phyloP scores from a whole-genome alignment of 2,888 invertebrate genomes.

The Taenaris catops region DNA sequence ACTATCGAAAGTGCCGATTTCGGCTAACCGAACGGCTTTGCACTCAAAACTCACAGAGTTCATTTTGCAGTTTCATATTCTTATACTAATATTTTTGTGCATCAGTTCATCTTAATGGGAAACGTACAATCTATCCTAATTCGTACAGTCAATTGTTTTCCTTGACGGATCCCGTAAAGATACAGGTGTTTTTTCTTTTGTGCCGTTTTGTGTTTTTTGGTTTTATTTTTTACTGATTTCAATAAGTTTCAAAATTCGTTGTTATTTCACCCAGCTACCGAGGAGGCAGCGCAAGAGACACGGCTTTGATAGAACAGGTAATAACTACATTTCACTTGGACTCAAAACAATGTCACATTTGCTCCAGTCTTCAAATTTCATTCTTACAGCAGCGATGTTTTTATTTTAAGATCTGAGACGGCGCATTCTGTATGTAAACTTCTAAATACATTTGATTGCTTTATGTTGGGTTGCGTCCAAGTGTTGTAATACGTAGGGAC shows the following conservation, averaged over 20 bases:
- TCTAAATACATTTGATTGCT: constrained; percentile 25
- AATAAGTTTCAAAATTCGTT: constrained; percentile 75
- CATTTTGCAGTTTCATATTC: constrained; percentile 69
- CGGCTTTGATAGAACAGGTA: constrained; percentile 81
- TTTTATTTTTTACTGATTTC: constrained; percentile 70
- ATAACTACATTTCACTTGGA: constrained; percentile 63
- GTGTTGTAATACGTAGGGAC: constrained; percentile 58
- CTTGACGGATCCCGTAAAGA: constrained; percentile 21
- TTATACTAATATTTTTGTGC: constrained; percentile 63
- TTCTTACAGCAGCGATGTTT: constrained; percentile 1
- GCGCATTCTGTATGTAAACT: too few species aligned
- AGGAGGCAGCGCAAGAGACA: constrained; percentile 80
- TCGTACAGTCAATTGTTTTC: constrained; percentile 2
- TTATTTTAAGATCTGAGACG: too few species aligned
- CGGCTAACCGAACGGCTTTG: constrained; percentile 58
- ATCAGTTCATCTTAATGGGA: constrained; percentile 54
- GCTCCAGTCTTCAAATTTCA: not conserved
- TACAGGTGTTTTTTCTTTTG: constrained; percentile 52
- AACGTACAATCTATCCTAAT: constrained; percentile 4
- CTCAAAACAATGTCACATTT: constrained; percentile 45
- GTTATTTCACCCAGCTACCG: constrained; percentile 80
- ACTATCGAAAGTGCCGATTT: constrained; percentile 24
- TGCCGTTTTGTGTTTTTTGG: constrained; percentile 76
- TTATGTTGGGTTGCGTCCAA: constrained; percentile 71
- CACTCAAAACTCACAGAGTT: constrained; percentile 69